These are phyloP conservation scores for Agapornis roseicollis DNA, from an alignment of 2,113 vertebrate genomes.

Conservation along the genomic window DNA sequence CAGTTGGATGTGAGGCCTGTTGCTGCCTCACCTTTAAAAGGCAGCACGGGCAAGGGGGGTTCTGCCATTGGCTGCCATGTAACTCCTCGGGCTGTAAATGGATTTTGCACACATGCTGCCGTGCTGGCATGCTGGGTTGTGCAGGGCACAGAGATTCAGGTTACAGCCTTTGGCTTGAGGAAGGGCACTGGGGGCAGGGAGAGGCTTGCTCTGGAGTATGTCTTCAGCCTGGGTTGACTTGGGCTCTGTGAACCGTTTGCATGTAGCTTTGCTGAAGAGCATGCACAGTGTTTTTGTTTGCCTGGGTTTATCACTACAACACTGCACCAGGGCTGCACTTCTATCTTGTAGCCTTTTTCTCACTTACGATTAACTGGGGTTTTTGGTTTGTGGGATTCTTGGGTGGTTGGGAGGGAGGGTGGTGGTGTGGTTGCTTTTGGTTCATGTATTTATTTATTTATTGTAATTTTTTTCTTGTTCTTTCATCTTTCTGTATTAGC, in stretches of 20 bases:
- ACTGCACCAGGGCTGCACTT: background rate
- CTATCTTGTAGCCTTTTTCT: background rate
- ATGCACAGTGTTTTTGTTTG: fast-evolving
- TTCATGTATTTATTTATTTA: background rate
- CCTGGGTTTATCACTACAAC: background rate
- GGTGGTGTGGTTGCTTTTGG: background rate
- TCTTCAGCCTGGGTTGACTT: background rate
- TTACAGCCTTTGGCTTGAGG: background rate
- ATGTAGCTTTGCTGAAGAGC: background rate
- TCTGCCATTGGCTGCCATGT: background rate
- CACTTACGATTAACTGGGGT: background rate
- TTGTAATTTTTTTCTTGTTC: background rate
- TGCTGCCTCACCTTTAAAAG: fast-evolving
- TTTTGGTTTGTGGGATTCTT: background rate
- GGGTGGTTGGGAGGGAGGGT: background rate
- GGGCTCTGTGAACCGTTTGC: background rate
- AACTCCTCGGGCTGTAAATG: fast-evolving
- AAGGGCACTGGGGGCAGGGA: background rate
- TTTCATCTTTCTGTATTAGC: background rate
- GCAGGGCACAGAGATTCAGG: background rate
- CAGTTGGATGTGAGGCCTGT: background rate
- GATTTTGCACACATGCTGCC: fast-evolving
- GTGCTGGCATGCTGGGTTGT: background rate
- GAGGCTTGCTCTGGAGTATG: background rate
- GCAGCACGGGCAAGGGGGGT: fast-evolving